Percentiles rank a stretch among this genome's conserved stretches.
Conservation (phyloP, 2,797 vertebrate species). For the Girardinus metallicus region DNA sequence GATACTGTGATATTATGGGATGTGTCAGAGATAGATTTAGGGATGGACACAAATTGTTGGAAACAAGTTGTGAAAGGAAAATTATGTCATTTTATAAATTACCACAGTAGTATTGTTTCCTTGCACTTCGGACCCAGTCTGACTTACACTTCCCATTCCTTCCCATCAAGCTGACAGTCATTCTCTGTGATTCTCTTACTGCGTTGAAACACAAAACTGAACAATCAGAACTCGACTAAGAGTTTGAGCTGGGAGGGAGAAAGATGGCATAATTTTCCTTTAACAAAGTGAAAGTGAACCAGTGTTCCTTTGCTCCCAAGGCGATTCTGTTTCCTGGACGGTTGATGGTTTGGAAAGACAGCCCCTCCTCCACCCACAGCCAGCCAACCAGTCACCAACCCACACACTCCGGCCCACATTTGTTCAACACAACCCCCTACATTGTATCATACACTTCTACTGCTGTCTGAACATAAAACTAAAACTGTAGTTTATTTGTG, state of each 20-base stretch:
- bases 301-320: conserved; percentile 2
- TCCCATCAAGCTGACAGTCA: not conserved
- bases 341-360: not conserved
- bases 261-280: not conserved
- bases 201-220: not conserved
- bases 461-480: conserved; percentile 73
- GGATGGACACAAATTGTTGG: conserved; percentile 1
- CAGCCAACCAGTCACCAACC: not conserved
- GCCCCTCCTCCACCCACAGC: not conserved
- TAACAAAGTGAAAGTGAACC: conserved; percentile 15
- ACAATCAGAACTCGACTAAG: not conserved
- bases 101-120: not conserved
- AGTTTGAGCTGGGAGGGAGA: not conserved
- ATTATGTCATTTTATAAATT: not conserved
- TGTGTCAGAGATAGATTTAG: conserved; percentile 28
- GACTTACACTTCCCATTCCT: not conserved
- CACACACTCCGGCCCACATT: conserved; percentile 32
- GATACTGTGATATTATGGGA: conserved; percentile 36
- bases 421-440: conserved; percentile 44
- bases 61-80: conserved; percentile 21
- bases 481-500: conserved; percentile 79
- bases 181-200: not conserved
- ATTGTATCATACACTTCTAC: conserved; percentile 78
- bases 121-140: not conserved
- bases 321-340: not conserved